Evolutionary conservation across 2,888 invertebrate genomes (phyloP).

Genomic region (Chironomus riparius): DNA sequence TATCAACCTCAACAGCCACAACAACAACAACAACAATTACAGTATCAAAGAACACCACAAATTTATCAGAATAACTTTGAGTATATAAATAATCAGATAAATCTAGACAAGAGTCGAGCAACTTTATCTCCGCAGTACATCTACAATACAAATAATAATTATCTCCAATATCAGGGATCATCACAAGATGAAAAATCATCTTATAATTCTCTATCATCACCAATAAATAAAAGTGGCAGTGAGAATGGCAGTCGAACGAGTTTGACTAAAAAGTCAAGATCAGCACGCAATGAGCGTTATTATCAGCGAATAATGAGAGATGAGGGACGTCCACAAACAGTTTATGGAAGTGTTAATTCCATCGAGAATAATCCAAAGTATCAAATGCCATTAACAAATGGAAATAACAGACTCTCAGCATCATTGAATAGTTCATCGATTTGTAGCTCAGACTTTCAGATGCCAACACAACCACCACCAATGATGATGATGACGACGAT

Average conservation of each 20-base stretch:
- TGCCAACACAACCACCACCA: not conserved
- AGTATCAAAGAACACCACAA: slow-evolving; percentile 16
- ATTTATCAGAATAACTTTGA: slow-evolving; percentile 16
- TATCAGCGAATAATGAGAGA: slow-evolving; percentile 65
- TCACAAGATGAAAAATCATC: slow-evolving; percentile 46
- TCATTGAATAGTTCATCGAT: slow-evolving; percentile 20
- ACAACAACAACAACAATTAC: slow-evolving; percentile 3
- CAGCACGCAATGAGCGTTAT: slow-evolving; percentile 71
- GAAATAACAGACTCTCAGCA: slow-evolving; percentile 11
- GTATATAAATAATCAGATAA: slow-evolving; percentile 43
- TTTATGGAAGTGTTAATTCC: slow-evolving; percentile 41
- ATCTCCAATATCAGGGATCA: slow-evolving; percentile 22
- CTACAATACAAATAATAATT: slow-evolving; percentile 12
- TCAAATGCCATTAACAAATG: slow-evolving; percentile 15
- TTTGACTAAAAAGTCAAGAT: slow-evolving; percentile 55
- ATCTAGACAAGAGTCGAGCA: slow-evolving; percentile 32
- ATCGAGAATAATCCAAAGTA: slow-evolving; percentile 42
- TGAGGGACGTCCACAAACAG: slow-evolving; percentile 32
- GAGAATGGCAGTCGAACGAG: slow-evolving; percentile 54
- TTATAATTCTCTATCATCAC: slow-evolving; percentile 55
- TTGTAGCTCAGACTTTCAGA: slow-evolving; percentile 9
- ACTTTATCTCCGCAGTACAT: slow-evolving; percentile 30
- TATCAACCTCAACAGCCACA: slow-evolving; percentile 34
- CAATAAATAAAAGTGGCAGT: slow-evolving; percentile 57
- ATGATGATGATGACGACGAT: not conserved